Conservation (phyloP, 2,888 invertebrate genomes). For the Rhimphoctona megacephalus region DNA sequence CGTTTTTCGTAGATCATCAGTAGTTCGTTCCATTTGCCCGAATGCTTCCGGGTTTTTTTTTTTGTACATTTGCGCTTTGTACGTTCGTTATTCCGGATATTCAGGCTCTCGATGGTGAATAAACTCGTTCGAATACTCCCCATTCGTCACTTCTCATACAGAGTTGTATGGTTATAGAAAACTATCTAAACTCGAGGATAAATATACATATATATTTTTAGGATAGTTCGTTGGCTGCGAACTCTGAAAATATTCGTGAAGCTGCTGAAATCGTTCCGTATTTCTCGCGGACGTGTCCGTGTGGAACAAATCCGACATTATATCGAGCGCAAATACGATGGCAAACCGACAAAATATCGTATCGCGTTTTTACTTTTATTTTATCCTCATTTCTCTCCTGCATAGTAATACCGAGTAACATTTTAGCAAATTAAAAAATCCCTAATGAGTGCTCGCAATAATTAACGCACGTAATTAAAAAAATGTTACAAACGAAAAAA, state of each 20-base stretch:
- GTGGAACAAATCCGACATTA: not conserved
- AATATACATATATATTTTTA: not conserved
- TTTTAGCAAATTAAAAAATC: no score
- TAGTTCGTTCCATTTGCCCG: constrained; percentile 4
- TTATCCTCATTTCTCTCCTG: not conserved
- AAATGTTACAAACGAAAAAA: no score
- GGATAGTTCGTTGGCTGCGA: not conserved
- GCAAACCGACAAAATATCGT: not conserved
- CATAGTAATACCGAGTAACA: not conserved
- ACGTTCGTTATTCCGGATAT: constrained; percentile 43
- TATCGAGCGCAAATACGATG: not conserved
- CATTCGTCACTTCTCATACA: constrained; percentile 21
- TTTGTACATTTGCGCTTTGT: constrained; percentile 35
- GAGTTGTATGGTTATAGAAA: not conserved
- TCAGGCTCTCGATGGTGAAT: constrained; percentile 45
- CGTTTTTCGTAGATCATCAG: constrained; percentile 4
- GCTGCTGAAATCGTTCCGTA: constrained; percentile 38
- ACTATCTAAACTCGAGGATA: constrained; percentile 22
- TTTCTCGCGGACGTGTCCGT: not conserved
- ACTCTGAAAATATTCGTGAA: constrained; percentile 11
- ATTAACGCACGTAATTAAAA: not conserved
- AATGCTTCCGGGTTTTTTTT: not conserved
- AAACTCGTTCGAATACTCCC: constrained; percentile 40
- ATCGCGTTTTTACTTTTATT: not conserved
- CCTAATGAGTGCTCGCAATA: no score